Conservation (phyloP, 1,140 invertebrate species). For the Achroia grisella region DNA sequence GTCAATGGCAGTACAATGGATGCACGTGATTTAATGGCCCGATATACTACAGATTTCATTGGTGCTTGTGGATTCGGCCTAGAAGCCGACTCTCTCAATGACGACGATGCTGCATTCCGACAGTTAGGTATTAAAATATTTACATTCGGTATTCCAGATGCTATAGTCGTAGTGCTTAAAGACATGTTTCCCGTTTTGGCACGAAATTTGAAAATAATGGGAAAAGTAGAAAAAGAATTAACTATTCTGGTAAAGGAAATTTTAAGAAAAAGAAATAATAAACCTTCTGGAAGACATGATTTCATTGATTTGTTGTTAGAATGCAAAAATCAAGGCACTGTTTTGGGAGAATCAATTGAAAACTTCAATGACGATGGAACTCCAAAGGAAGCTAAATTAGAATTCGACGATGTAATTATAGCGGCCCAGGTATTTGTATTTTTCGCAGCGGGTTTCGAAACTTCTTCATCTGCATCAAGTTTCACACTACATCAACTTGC, state of each 20-base stretch:
- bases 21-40: constrained; percentile 8
- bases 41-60: too few species aligned
- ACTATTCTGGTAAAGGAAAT: constrained; percentile 1
- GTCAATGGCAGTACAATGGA: constrained; percentile 8
- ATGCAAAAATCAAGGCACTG: constrained; percentile 36
- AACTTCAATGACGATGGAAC: constrained; percentile 1
- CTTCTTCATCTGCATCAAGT: too few species aligned
- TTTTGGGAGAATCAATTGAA: constrained; percentile 10
- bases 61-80: too few species aligned
- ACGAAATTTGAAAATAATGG: constrained; percentile 2
- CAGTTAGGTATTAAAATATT: constrained; percentile 34
- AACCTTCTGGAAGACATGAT: constrained; percentile 47
- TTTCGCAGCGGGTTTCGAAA: constrained; percentile 17
- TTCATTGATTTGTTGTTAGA: constrained; percentile 30
- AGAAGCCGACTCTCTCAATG: not conserved
- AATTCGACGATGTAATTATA: constrained; percentile 19
- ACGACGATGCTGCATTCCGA: constrained; percentile 40
- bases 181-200: not conserved
- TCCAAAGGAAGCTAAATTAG: constrained; percentile 9
- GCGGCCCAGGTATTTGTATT: constrained; percentile 52
- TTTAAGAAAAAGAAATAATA: constrained; percentile 6
- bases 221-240: not conserved
- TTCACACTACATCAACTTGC: constrained; percentile 66
- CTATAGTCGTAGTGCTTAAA: constrained; percentile 3
- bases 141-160: constrained; percentile 7